These are phyloP conservation scores for Xestobium rufovillosum DNA, from an alignment of 2,888 invertebrate species.

Conservation along the genomic window DNA sequence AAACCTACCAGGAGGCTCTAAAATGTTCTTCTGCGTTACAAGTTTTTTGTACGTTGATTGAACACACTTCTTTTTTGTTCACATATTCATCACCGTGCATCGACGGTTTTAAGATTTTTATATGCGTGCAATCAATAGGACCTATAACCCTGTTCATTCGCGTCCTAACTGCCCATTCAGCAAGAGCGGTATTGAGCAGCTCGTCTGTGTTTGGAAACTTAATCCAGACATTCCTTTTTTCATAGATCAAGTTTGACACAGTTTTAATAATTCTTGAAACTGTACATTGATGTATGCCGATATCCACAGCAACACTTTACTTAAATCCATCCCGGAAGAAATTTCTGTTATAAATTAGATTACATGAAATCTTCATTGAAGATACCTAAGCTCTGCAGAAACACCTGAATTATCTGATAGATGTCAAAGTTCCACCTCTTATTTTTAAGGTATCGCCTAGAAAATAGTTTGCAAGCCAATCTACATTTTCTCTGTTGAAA, in stretches of 20 bases:
- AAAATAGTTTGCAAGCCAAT: conserved; percentile 11
- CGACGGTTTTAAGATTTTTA: too few relatives aligned
- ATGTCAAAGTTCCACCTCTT: conserved; percentile 10
- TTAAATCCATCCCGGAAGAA: conserved; percentile 11
- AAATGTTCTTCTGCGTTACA: conserved; percentile 19
- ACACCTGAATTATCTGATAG: conserved; percentile 9
- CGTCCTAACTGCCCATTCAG: not conserved
- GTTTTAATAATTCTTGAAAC: conserved; percentile 9
- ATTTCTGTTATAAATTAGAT: not conserved
- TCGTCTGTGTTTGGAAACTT: conserved; percentile 4
- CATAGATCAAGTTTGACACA: not conserved
- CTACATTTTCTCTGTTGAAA: conserved; percentile 10
- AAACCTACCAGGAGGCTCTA: conserved; percentile 19
- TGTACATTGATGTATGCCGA: conserved; percentile 12
- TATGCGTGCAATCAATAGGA: too few relatives aligned
- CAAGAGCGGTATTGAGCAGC: not conserved
- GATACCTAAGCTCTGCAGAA: conserved; percentile 6
- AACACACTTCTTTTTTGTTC: conserved; percentile 20
- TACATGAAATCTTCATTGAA: conserved; percentile 4
- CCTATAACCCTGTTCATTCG: too few relatives aligned
- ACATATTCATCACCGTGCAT: too few relatives aligned
- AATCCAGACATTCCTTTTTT: conserved; percentile 8
- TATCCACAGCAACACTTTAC: conserved; percentile 13
- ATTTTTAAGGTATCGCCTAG: conserved; percentile 11
- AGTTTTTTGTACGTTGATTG: conserved; percentile 21